Conservation (phyloP, 2,888 invertebrate genomes). For the Liodrosophila aerea region DNA sequence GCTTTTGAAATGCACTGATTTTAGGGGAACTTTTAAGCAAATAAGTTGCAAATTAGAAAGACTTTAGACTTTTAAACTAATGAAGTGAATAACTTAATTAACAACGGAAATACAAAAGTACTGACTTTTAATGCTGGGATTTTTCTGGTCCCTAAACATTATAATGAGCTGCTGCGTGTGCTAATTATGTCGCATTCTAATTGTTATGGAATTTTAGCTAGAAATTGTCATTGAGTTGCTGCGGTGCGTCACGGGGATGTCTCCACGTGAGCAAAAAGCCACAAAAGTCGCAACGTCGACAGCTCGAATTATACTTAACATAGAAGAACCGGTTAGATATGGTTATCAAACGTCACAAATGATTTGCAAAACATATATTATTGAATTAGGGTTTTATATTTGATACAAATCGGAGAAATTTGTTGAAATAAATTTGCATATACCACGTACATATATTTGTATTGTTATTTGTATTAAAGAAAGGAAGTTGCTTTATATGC, state of each 20-base stretch:
- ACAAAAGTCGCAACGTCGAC: constrained; percentile 10
- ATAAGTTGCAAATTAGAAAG: background rate
- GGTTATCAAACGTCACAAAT: constrained; percentile 3
- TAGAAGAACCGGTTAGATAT: constrained; percentile 50
- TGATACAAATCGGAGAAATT: constrained; percentile 34
- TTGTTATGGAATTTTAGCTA: constrained; percentile 1
- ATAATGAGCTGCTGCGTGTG: constrained; percentile 24
- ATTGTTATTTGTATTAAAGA: background rate
- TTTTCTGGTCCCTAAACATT: constrained; percentile 16
- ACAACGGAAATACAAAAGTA: constrained; percentile 36
- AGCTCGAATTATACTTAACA: constrained; percentile 19
- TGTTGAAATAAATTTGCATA: background rate
- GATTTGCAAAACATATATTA: constrained; percentile 8
- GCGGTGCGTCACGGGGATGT: constrained; percentile 1
- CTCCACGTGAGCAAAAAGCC: constrained; percentile 41
- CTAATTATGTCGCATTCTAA: constrained; percentile 11
- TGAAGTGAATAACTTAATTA: constrained; percentile 5
- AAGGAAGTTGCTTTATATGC: constrained; percentile 1
- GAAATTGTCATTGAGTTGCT: constrained; percentile 17
- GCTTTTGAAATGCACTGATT: constrained; percentile 16
- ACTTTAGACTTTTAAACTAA: background rate
- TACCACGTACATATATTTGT: no score
- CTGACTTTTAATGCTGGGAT: constrained; percentile 32
- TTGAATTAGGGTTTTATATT: background rate
- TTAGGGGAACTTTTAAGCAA: background rate